Base-by-base conservation (phyloP, 92 coral and sea anemone genomes). In the Bergia sp. region DNA sequence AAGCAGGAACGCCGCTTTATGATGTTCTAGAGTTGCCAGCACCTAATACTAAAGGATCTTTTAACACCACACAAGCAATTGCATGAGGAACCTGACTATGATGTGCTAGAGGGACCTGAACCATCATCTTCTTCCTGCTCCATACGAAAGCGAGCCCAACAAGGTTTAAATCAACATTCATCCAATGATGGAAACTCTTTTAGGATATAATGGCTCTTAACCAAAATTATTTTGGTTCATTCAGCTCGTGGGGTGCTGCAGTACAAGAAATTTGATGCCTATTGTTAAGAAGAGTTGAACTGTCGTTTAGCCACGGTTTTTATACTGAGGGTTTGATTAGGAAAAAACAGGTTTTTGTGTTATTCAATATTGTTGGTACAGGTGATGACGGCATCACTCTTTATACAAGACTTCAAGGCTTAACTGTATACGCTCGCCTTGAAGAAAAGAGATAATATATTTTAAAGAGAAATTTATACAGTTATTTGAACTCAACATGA, bases 21-120 rank as follows among this genome's bases (percentile, higher is more conserved):
- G 87, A 43, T 69, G 79, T 71, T 69, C 44, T 84, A 43, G 87
- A 84, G 78, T 29, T n/a, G 12, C 45, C 58, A 66, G 76, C 10
- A 7, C 86, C 37, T 18, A 15, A 69, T 13, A 44, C 44, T 47
- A 84, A 8, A 36, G 66, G 6, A 21, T 50, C 47, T 36, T 36
- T 18, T 69, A 45, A 45, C 58, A 50, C 41, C 82, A 29, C 7
- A 3, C 23, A 7, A 76, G 29, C 80, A 39, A 50, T 29, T 29
- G 29, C 29, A 23, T 45, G 66, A 69, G 71, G 87, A 84, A 29
- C 87, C 87, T 0, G 87, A 84, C 66, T 84, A 84, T 71, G 87
- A 84, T 84, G 87, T 67, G 37, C 78, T 84, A 13, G 87, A 84
- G 69, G 87, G 55, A 1, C 87, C 87, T 69, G 20, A 71, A 67